These are phyloP conservation scores for Australoheros scitulus DNA, from an alignment of 2,113 vertebrate genomes.

Conservation along the genomic window DNA sequence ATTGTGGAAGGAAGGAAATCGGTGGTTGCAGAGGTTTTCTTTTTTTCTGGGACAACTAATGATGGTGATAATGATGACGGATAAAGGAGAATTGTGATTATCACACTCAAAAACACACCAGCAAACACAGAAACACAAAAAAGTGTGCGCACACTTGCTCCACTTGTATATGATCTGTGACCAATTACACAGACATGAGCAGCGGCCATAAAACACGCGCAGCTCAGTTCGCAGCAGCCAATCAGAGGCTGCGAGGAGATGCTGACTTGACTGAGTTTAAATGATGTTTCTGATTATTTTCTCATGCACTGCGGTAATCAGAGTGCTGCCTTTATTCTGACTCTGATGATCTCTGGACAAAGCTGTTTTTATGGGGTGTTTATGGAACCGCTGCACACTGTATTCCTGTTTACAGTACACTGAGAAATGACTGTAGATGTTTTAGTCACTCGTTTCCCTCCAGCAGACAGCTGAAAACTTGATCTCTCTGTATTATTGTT, in stretches of 20 bases:
- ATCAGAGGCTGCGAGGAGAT: not conserved
- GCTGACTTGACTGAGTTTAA: conserved; percentile 1
- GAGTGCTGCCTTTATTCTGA: not conserved
- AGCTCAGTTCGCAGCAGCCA: not conserved
- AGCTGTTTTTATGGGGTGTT: not conserved
- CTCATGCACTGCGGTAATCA: not conserved
- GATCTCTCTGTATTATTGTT: not conserved
- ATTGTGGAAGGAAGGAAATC: not conserved
- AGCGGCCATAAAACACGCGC: not conserved
- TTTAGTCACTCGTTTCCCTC: not conserved
- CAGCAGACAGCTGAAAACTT: not conserved
- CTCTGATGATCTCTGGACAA: not conserved
- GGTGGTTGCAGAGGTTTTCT: not conserved
- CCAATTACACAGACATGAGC: conserved; percentile 23
- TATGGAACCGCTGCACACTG: not conserved
- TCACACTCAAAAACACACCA: not conserved
- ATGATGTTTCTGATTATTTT: not conserved
- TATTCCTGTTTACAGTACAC: not conserved
- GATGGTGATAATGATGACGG: conserved; percentile 4
- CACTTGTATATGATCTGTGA: not conserved
- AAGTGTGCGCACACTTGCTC: not conserved
- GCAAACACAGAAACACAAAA: not conserved
- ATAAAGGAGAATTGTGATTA: not conserved
- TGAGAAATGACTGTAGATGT: not conserved
- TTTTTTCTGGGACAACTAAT: not conserved